Evolutionary conservation across 1,140 invertebrate species (phyloP), one percentile per base, ranked within the genome.

Genomic region (Carposina sasakii): DNA sequence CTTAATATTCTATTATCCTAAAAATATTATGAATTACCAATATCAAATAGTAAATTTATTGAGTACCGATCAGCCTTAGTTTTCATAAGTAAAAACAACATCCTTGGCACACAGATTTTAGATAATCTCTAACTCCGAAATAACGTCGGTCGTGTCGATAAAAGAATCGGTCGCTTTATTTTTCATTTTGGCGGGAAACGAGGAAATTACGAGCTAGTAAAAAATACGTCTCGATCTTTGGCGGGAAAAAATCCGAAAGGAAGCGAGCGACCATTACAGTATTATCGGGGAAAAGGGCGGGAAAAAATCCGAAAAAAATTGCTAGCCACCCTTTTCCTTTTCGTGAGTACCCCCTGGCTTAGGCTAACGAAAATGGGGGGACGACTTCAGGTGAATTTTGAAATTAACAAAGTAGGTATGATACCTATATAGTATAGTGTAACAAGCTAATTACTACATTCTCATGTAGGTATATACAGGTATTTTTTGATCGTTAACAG

Each of bases 221-320:
- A 81, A 83, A 83, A 81, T 71, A 76, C 70, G 69, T 77, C 79
- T 77, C 79, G 79, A 77, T 81, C 79, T 83, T 83, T 63, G 65
- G 60, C 62, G 60, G 63, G 59, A 75, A 77, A 82, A 81, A 78
- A 69, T 71, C 68, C 64, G 62, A 83, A 83, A 81, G 79, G 79
- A 83, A 83, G 76, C 76, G 54, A 72, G 70, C 74, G 72, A 78
- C 79, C 79, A 83, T 83, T 83, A 83, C 74, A 73, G 79, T 83
- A 83, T 83, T 81, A 83, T 83, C 79, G 79, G 63, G 72, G 69
- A 73, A 76, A 74, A 71, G 66, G 61, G 67, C 67, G 76, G 79
- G 71, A 73, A 72, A 71, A 77, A 77, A 81, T 77, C 72, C 69
- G 74, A 78, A 81, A 82, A 82, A 83, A 83, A 83, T 78, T 71